Percentiles rank a stretch among this genome's conserved stretches.
phyloP scores from a whole-genome alignment of 2,888 invertebrate genomes.

The Caenorhabditis auriculariae region DNA sequence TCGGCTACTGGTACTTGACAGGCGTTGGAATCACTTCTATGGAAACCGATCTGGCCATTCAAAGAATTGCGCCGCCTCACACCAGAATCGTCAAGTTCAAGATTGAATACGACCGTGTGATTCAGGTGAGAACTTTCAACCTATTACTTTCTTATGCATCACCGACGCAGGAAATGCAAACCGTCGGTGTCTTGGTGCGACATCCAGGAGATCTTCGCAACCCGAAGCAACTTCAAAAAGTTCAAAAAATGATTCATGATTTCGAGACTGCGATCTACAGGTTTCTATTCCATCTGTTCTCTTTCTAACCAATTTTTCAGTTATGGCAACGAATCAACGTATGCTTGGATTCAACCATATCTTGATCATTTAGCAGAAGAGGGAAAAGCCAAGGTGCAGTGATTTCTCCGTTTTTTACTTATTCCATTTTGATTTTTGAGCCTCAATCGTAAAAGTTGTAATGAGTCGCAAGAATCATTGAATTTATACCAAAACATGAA shows the following conservation, averaged over 20 bases:
- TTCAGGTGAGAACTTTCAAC: conserved; percentile 13
- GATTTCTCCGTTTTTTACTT: too few species aligned
- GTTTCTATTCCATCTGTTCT: not conserved
- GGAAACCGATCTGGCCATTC: conserved; percentile 45
- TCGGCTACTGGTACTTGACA: conserved; percentile 41
- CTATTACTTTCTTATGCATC: conserved; percentile 8
- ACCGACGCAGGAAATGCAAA: conserved; percentile 39
- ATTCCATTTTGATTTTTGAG: too few species aligned
- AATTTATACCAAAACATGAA: too few species aligned
- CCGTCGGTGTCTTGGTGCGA: conserved; percentile 36
- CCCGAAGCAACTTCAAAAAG: conserved; percentile 8
- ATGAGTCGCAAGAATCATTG: not conserved
- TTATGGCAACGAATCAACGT: conserved; percentile 41
- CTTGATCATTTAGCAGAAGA: conserved; percentile 34
- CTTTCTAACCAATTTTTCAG: conserved; percentile 5
- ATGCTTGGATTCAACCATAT: conserved; percentile 40
- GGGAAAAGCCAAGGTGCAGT: not conserved
- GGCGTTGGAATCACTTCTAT: conserved; percentile 37
- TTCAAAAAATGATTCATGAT: conserved; percentile 18
- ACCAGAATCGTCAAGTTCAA: conserved; percentile 41
- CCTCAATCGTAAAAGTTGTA: too few species aligned
- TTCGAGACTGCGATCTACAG: conserved; percentile 23
- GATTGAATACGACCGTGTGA: conserved; percentile 28
- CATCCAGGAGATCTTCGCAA: conserved; percentile 38
- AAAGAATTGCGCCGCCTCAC: conserved; percentile 38